Evolutionary conservation across 2,113 vertebrate species (phyloP), one percentile per base, ranked within the genome.

Genomic region (Corythaixoides concolor): DNA sequence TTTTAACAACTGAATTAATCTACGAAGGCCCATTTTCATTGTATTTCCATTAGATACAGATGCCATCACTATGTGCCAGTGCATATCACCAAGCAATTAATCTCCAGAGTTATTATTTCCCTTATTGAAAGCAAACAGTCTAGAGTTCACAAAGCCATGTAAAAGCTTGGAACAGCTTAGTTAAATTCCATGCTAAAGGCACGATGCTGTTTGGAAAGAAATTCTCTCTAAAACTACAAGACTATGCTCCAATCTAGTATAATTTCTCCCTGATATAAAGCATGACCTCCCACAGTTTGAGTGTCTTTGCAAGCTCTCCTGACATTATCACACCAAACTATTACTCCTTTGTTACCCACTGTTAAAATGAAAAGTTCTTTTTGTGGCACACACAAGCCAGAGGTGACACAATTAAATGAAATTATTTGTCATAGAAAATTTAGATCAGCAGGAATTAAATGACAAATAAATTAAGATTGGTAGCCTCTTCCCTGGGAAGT

Each of bases 401-500:
- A 97, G 94, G 95, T 97, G 95, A 95, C 82, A 95, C 94, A 97
- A 96, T 97, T 97, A 97, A 97, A 86, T 96, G 39, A 91, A 97
- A 88, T 74, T 89, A 80, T 97, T 97, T 97, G 87, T 97, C 96
- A 95, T 93, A 96, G 95, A 97, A 98, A 97, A 97, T 95, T 97
- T 96, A 95, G 87, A 97, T 94, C 94, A 94, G 88, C 72, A 89
- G 91, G 87, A 95, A 97, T 95, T 97, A 97, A 97, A 97, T 17
- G 90, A 97, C 90, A 97, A 55, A 95, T 93, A 97, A 97, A 94
- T 96, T 93, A 97, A 53, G 92, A 97, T 89, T 97, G 96, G 90
- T 88, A 97, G 87, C 75, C 67, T 93, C 89, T 93, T 82, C 85
- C 60, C 27, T 1, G 20, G 78, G 77, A 90, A 95, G 77, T 64